A percentile compares a stretch with the other conserved stretches of the same genome.
Conservation (phyloP, 2,797 vertebrate genomes). For the Pantherophis vulpinus region DNA sequence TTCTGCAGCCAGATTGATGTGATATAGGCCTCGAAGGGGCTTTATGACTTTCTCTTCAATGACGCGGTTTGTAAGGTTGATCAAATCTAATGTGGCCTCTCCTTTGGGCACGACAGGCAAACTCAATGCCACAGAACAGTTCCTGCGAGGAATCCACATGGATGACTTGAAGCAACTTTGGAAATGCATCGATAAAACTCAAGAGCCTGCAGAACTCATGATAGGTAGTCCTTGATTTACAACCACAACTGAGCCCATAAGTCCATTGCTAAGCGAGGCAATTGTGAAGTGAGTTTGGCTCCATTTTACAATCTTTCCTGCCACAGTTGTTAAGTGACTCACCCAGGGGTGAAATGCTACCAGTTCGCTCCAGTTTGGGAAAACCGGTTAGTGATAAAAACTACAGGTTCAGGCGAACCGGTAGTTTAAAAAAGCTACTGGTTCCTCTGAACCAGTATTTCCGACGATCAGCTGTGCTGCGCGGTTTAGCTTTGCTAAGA, state of each 20-base stretch:
- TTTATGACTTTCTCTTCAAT: conserved; percentile 81
- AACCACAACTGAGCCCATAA: not conserved
- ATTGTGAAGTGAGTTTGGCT: not conserved
- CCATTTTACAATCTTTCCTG: not conserved
- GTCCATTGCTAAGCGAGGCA: not conserved
- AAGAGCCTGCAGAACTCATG: not conserved
- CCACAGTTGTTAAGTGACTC: not conserved
- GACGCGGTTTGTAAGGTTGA: conserved; percentile 71
- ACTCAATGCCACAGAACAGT: conserved; percentile 66
- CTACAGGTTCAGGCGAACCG: no score
- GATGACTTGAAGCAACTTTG: not conserved
- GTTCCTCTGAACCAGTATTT: no score
- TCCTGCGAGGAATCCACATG: conserved; percentile 62
- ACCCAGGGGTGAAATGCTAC: not conserved
- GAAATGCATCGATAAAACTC: not conserved
- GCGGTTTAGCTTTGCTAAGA: no score
- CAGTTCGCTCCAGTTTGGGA: no score
- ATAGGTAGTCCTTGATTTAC: not conserved
- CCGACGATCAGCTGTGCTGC: no score
- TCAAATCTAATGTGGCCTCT: conserved; percentile 58
- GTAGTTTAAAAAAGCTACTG: no score
- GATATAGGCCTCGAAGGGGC: conserved; percentile 69
- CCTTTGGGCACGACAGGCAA: conserved; percentile 67
- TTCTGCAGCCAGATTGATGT: conserved; percentile 70
- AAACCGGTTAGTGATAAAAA: no score